Evolutionary conservation across 2,113 vertebrate species (phyloP), one percentile per base, ranked within the genome.

Genomic region (Orientallactaga bullata): DNA sequence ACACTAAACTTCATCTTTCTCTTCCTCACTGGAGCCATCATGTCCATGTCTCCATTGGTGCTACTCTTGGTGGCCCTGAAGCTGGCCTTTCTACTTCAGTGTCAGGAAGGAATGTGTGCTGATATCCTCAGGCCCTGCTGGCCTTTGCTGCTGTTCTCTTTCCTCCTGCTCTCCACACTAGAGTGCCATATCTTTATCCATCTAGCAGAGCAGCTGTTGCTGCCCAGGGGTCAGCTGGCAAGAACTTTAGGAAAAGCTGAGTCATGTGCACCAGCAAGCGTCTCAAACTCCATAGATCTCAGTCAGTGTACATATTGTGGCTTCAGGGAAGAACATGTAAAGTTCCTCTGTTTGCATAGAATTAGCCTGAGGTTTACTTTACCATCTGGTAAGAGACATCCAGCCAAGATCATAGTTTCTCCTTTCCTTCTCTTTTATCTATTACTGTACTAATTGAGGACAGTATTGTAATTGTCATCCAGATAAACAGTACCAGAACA

Each of bases 201-300:
- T 96, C 30, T 79, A 47, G 24, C 39, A 74, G 30, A 78, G 90
- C 77, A 94, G 68, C 51, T 87, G 85, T 89, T 24, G 88, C 20
- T 85, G 84, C 87, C 84, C 55, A 77, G 74, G 86, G 93, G 80
- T 93, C 58, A 95, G 58, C 84, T 88, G 89, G 91, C 93, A 88
- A 93, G 61, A 76, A 76, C 37, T 88, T 12, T 85, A 92, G 94
- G 95, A 96, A 95, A 88, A 90, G 47, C 42, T 97, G 96, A 96
- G 26, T 84, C 94, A 92, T 91, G 76, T 74, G 11, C 37, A 66
- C 32, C 42, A 51, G 39, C 65, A 32, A 30, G 26, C 24, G 15
- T 26, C 42, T 68, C n/a, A 81, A 68, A 95, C 92, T 94, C 55
- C 35, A 3, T 83, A 89, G 81, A 94, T 94, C 91, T 94, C 68